Percentiles rank a stretch among this genome's conserved stretches.
Evolutionary conservation across 2,113 vertebrate species (phyloP).

Genomic region (Apus apus): DNA sequence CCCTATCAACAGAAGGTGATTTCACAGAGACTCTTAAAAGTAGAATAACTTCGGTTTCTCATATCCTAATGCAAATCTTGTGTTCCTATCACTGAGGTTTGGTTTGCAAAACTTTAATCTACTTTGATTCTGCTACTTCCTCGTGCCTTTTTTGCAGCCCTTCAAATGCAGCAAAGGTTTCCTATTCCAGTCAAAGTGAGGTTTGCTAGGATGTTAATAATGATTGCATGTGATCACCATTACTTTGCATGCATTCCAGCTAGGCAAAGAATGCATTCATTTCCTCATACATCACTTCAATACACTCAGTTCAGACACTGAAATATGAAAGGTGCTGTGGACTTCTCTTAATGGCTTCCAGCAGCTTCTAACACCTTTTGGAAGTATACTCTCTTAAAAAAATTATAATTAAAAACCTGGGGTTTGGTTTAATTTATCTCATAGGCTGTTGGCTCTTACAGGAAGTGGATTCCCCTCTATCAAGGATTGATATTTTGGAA

Average conservation of each 20-base stretch:
- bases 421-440: neutral
- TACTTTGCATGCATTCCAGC: neutral
- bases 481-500: neutral
- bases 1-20: slow-evolving; percentile 22
- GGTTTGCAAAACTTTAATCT: neutral
- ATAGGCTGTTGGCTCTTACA: neutral
- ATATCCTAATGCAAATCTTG: neutral
- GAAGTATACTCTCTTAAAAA: neutral
- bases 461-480: neutral
- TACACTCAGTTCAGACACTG: neutral
- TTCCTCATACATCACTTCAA: neutral
- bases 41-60: neutral
- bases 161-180: neutral
- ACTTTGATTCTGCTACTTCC: slow-evolving; percentile 2
- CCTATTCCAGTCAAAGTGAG: neutral
- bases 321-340: neutral
- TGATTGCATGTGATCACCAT: neutral
- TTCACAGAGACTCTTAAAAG: slow-evolving; percentile 5
- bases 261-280: neutral
- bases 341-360: neutral
- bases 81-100: neutral
- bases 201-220: neutral
- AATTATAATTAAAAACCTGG: neutral
- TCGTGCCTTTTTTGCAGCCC: neutral
- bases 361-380: neutral